Evolutionary conservation across 2,797 vertebrate genomes (phyloP).

Genomic region (Takifugu ocellatus): DNA sequence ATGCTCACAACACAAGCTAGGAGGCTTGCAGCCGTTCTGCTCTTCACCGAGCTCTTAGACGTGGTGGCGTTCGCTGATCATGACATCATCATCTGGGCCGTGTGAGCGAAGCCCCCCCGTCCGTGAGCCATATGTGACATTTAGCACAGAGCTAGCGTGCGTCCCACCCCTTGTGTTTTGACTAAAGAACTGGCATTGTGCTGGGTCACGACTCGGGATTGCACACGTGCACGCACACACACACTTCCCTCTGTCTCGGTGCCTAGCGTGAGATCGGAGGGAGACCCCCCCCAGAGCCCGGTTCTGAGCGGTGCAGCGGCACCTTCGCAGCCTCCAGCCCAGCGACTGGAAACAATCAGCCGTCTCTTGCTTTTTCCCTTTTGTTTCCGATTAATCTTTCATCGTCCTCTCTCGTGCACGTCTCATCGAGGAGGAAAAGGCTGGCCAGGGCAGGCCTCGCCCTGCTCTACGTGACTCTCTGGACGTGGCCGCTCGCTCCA

Average conservation of each 20-base stretch:
- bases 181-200: conserved; percentile 57
- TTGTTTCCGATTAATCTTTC: conserved; percentile 50
- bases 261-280: conserved; percentile 42
- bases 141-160: conserved; percentile 33
- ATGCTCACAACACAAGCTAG: too few species aligned
- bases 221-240: conserved; percentile 16
- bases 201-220: conserved; percentile 32
- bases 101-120: conserved; percentile 21
- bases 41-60: too few species aligned
- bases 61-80: too few species aligned
- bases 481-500: conserved; percentile 10
- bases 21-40: too few species aligned
- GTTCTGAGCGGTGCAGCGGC: conserved; percentile 24
- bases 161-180: conserved; percentile 70
- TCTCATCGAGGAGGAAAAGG: conserved; percentile 51
- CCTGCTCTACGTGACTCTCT: conserved; percentile 53
- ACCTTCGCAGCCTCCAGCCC: conserved; percentile 6
- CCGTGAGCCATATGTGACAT: conserved; percentile 28
- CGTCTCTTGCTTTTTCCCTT: conserved; percentile 31
- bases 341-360: conserved; percentile 27
- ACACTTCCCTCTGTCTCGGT: conserved; percentile 16
- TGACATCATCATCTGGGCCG: not conserved
- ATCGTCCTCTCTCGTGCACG: conserved; percentile 31
- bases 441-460: conserved; percentile 25
- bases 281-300: conserved; percentile 43